A percentile compares a stretch with the other conserved stretches of the same genome.
These are phyloP conservation scores for Eleutherodactylus coqui DNA, from an alignment of 2,797 vertebrate species.

Conservation along the genomic window DNA sequence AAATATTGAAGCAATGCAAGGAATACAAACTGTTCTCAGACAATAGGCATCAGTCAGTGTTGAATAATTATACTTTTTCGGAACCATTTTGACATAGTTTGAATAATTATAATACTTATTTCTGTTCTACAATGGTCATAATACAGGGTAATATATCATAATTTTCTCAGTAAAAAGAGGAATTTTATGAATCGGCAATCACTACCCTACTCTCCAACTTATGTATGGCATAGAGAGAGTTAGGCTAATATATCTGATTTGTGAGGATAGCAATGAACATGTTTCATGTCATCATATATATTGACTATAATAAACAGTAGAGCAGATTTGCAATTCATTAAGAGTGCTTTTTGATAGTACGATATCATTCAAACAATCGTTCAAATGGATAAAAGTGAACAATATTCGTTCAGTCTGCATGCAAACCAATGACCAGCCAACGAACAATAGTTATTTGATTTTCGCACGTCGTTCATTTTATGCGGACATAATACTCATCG, in stretches of 20 bases:
- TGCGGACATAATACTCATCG: too few relatives aligned
- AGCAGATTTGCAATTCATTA: background rate
- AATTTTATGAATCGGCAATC: background rate
- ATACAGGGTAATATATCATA: constrained; percentile 29
- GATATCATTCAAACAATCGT: too few relatives aligned
- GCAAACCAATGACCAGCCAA: too few relatives aligned
- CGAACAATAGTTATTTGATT: too few relatives aligned
- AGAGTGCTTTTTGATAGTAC: too few relatives aligned
- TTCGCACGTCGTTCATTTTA: too few relatives aligned
- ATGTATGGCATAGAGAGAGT: background rate
- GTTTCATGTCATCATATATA: background rate
- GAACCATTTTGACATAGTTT: background rate
- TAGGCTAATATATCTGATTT: background rate
- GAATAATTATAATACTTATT: constrained; percentile 35
- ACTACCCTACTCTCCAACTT: background rate
- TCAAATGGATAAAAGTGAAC: too few relatives aligned
- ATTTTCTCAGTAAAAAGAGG: background rate
- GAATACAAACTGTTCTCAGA: constrained; percentile 15
- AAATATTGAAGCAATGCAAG: background rate
- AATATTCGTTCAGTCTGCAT: too few relatives aligned
- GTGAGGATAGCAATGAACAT: too few relatives aligned
- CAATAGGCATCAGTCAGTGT: background rate
- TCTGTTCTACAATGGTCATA: background rate
- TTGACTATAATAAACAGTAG: background rate
- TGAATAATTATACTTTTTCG: constrained; percentile 26